Base-by-base conservation (phyloP, 2,113 vertebrate genomes). In the Ariopsis seemanni region DNA sequence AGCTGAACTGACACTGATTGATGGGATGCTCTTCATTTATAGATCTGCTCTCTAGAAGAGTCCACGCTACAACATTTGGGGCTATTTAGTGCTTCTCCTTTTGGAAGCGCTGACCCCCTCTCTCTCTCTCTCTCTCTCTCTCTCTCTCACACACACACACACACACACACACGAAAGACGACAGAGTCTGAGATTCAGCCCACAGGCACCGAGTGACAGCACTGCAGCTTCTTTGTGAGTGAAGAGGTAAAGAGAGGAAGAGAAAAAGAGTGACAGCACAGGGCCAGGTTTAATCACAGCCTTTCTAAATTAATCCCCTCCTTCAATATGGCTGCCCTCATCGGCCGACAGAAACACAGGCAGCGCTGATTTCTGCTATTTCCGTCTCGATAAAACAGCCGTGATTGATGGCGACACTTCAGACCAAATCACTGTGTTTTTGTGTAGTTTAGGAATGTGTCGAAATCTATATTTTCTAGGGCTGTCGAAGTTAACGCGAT, bases 1-100 rank as follows among this genome's bases (percentile, higher is more conserved):
- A 96, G 96, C 93, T 95, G 94, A 94, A 96, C 95, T 98, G 97
- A 97, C 97, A 97, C 96, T 98, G 98, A 99, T 95, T 98, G 97
- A 98, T 96, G 96, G 96, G 55, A 96, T 96, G 96, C 95, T 97
- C 95, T 96, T 97, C 96, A 96, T 96, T 97, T 96, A 97, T 93
- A 95, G 96, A 97, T 95, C 96, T 94, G 74, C 93, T 86, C 60
- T 95, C 94, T 94, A 91, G 93, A 93, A 96, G 94, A 95, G 93
- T 94, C 93, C 92, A 91, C 0, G 42, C 90, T 90, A 90, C 92
- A 88, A 90, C 93, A 91, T 94, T 91, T 89, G 1, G 67, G 90
- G 88, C 92, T 93, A 93, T 92, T 71, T 90, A 90, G 72, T 83
- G 55, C 71, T 87, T 17, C 20, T 90, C 78, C 58, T 57, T 81